These are phyloP conservation scores for Drosophila mayri DNA, from an alignment of 1,140 invertebrate species.

Conservation along the genomic window DNA sequence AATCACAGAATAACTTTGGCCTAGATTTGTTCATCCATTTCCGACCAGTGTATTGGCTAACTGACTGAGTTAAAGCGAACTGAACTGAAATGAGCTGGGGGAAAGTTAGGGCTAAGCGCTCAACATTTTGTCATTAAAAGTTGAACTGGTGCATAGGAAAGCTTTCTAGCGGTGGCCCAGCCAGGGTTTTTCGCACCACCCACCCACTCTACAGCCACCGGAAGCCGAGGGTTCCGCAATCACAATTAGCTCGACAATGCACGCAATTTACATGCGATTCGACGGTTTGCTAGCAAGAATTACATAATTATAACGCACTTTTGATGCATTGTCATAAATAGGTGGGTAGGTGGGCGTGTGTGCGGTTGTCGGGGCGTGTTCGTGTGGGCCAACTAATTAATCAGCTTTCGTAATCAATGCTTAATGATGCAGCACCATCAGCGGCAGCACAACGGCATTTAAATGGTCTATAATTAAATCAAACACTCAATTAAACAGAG, in stretches of 20 bases:
- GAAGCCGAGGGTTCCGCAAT: conserved; percentile 15
- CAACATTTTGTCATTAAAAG: conserved; percentile 72
- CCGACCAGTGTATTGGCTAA: conserved; percentile 4
- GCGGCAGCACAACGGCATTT: conserved; percentile 58
- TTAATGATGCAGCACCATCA: conserved; percentile 70
- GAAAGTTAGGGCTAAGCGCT: conserved; percentile 58
- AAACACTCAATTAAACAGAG: conserved; percentile 76
- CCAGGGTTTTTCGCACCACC: background rate
- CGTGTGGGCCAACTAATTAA: conserved; percentile 63
- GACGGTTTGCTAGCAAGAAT: conserved; percentile 46
- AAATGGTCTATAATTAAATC: conserved; percentile 79
- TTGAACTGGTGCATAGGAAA: conserved; percentile 45
- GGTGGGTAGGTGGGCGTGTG: conserved; percentile 1
- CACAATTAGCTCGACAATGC: conserved; percentile 27
- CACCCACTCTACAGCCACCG: background rate
- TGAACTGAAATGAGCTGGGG: conserved; percentile 33
- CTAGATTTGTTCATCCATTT: background rate
- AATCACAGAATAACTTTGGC: background rate
- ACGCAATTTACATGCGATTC: conserved; percentile 41
- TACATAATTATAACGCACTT: conserved; percentile 75
- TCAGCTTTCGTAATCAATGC: conserved; percentile 77
- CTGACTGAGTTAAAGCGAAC: conserved; percentile 22
- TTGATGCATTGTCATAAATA: conserved; percentile 52
- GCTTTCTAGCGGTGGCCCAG: conserved; percentile 30
- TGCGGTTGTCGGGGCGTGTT: conserved; percentile 3